These are phyloP conservation scores for Poecile montanus DNA, from an alignment of 2,797 vertebrate species.

Conservation along the genomic window DNA sequence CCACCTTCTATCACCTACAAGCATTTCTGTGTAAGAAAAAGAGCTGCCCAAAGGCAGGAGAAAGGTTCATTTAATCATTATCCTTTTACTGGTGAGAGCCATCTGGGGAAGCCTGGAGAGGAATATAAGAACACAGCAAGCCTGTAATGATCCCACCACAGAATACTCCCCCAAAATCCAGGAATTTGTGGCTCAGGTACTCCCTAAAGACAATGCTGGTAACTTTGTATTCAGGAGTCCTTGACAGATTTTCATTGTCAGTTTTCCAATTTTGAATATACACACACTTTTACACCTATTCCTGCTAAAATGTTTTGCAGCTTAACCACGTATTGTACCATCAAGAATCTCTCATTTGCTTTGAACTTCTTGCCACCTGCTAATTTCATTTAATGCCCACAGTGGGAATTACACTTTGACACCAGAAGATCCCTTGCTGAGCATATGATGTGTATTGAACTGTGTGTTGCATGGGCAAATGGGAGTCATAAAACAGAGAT, in stretches of 20 bases:
- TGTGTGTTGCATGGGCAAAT: background rate
- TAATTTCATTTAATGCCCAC: conserved; percentile 20
- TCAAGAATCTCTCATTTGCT: background rate
- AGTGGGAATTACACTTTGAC: background rate
- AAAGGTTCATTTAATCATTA: background rate
- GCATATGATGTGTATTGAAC: background rate
- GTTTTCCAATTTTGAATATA: background rate
- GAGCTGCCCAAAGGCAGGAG: background rate
- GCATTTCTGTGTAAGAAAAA: background rate
- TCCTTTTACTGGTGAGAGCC: background rate
- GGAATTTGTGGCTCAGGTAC: background rate
- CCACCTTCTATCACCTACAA: background rate
- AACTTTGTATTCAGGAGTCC: background rate
- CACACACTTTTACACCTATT: background rate
- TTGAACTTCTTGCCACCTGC: conserved; percentile 5
- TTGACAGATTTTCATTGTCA: background rate
- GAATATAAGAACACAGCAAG: background rate
- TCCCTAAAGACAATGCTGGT: background rate
- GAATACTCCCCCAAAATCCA: background rate
- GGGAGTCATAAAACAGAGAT: background rate
- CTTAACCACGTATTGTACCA: background rate
- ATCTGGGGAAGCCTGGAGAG: background rate
- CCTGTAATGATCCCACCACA: background rate
- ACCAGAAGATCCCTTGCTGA: background rate
- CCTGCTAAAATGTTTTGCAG: background rate